Conservation (phyloP, 2,113 vertebrate genomes). For the Tautogolabrus adspersus region DNA sequence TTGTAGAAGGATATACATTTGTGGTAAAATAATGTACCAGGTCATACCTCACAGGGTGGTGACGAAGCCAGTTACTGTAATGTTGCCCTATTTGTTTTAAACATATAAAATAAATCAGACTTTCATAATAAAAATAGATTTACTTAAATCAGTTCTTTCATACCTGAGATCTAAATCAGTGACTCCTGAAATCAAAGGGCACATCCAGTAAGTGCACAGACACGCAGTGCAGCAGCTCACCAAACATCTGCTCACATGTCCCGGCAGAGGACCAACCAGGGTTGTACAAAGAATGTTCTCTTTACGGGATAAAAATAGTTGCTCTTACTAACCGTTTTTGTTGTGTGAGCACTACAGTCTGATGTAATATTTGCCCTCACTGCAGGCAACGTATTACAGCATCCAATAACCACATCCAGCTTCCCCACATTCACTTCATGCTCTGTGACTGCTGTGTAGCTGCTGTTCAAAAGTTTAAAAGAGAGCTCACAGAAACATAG, state of each 20-base stretch:
- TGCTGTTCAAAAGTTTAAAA: constrained; percentile 43
- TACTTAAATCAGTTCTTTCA: neutral
- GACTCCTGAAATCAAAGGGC: constrained; percentile 1
- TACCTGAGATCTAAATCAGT: neutral
- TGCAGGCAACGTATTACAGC: constrained; percentile 47
- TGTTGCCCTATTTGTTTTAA: too few species aligned
- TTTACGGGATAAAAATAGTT: constrained; percentile 28
- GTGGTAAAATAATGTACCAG: too few species aligned
- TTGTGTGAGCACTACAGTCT: constrained; percentile 44
- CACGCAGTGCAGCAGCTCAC: neutral
- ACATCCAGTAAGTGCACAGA: neutral
- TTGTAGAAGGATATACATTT: neutral
- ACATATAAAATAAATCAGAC: too few species aligned
- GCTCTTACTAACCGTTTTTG: constrained; percentile 19
- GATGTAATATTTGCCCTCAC: constrained; percentile 57
- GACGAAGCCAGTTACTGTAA: too few species aligned
- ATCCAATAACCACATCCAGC: constrained; percentile 39
- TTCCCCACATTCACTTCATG: constrained; percentile 41
- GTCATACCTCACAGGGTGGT: too few species aligned
- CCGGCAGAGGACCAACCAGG: neutral
- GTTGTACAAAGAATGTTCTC: neutral
- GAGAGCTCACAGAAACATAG: constrained; percentile 30
- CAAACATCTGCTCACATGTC: constrained; percentile 16
- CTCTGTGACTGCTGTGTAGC: constrained; percentile 42
- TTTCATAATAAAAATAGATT: too few species aligned